Evolutionary conservation across 2,888 invertebrate species (phyloP).

Genomic region (Lapara coniferarum): DNA sequence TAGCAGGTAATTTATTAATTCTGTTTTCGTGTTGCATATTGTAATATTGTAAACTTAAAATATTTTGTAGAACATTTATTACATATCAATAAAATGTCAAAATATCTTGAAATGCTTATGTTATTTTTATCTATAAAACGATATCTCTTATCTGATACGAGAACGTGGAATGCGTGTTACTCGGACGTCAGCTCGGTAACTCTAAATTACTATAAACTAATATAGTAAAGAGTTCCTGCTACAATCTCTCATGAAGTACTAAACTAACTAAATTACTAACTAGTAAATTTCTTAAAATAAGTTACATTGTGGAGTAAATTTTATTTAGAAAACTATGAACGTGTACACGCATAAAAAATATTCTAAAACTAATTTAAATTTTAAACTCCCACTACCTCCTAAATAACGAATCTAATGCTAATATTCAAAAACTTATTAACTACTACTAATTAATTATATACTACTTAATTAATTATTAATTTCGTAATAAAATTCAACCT

Average conservation of each 20-base stretch:
- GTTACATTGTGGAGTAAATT: conserved; percentile 31
- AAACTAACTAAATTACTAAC: conserved; percentile 16
- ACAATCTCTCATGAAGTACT: conserved; percentile 17
- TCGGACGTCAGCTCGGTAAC: conserved; percentile 45
- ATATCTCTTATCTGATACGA: conserved; percentile 20
- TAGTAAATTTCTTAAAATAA: conserved; percentile 7
- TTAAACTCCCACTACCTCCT: not conserved
- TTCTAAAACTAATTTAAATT: not conserved
- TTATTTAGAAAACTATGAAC: not conserved
- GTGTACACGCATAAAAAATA: not conserved
- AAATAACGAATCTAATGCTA: too few species aligned
- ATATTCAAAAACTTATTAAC: too few species aligned
- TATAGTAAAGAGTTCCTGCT: conserved; percentile 56
- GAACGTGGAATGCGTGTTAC: not conserved
- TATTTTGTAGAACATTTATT: not conserved
- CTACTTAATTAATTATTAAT: too few species aligned
- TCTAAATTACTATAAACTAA: conserved; percentile 50
- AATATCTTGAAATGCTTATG: not conserved
- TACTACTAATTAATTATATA: too few species aligned
- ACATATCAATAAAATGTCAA: not conserved
- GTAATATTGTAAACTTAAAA: too few species aligned
- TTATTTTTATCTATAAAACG: conserved; percentile 7
- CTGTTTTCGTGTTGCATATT: too few species aligned
- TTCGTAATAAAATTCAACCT: too few species aligned
- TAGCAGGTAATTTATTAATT: not conserved